phyloP scores from a whole-genome alignment of 2,113 vertebrate genomes.

The Ictalurus punctatus region DNA sequence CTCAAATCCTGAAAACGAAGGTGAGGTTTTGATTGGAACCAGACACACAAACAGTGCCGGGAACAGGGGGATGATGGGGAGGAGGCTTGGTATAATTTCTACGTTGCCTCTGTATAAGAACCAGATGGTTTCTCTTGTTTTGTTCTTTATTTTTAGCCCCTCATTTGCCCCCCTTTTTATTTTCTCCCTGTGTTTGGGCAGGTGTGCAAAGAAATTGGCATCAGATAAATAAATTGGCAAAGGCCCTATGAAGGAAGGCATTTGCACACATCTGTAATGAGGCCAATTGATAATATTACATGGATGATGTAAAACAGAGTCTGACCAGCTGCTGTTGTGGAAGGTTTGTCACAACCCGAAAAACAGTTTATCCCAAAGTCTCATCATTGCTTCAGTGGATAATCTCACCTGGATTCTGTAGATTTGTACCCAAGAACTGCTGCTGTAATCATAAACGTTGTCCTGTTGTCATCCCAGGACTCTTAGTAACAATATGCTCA shows the following conservation, averaged over 20 bases:
- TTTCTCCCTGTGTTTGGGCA: slow-evolving; percentile 48
- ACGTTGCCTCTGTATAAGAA: slow-evolving; percentile 63
- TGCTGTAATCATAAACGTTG: not conserved
- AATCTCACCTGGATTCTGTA: not conserved
- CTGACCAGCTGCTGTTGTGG: not conserved
- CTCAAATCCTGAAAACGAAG: slow-evolving; percentile 43
- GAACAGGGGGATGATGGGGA: not conserved
- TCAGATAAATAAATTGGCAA: slow-evolving; percentile 13
- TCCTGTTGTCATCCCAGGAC: not conserved
- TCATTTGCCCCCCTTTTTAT: not conserved
- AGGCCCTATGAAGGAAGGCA: not conserved
- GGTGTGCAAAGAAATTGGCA: slow-evolving; percentile 57
- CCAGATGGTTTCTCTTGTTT: slow-evolving; percentile 63
- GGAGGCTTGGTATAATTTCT: slow-evolving; percentile 50
- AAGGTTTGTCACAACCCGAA: not conserved
- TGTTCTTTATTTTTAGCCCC: slow-evolving; percentile 44
- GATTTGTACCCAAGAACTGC: not conserved
- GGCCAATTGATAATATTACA: not conserved
- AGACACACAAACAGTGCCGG: slow-evolving; percentile 39
- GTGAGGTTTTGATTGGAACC: slow-evolving; percentile 49
- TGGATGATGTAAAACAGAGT: not conserved
- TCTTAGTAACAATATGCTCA: not conserved
- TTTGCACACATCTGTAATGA: not conserved
- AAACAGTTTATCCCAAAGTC: not conserved
- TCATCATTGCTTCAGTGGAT: not conserved